These are phyloP conservation scores for Zaprionus tsacasi DNA, from an alignment of 1,140 invertebrate species.

Conservation along the genomic window DNA sequence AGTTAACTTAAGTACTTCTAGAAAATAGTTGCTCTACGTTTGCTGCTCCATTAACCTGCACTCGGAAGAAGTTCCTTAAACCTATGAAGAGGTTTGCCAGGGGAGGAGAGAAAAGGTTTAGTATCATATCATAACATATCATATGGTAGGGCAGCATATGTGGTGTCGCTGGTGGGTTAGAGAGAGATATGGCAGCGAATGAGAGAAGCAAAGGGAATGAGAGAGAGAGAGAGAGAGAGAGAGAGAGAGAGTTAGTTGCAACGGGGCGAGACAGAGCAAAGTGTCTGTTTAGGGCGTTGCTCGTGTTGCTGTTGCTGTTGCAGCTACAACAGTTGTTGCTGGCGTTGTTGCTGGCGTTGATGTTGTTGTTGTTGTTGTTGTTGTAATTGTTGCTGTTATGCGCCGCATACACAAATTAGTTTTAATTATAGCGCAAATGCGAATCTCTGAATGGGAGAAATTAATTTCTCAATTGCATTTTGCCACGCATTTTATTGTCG, in stretches of 20 bases:
- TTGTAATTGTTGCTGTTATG: constrained; percentile 27
- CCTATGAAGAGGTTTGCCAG: not conserved
- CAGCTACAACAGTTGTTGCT: constrained; percentile 40
- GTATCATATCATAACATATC: not conserved
- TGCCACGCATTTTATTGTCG: constrained; percentile 82
- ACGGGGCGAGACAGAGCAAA: constrained; percentile 43
- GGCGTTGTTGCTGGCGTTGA: constrained; percentile 25
- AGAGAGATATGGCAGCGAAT: too few species aligned
- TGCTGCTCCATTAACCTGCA: constrained; percentile 9
- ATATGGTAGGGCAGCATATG: not conserved
- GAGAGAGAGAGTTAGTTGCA: constrained; percentile 13
- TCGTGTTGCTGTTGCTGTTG: constrained; percentile 23
- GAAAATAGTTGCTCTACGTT: not conserved
- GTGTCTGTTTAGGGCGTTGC: constrained; percentile 72
- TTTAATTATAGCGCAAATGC: constrained; percentile 80
- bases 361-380: constrained; percentile 23
- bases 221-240: not conserved
- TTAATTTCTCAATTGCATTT: constrained; percentile 83
- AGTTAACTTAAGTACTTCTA: not conserved
- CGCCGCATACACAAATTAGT: constrained; percentile 75
- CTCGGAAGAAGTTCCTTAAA: not conserved
- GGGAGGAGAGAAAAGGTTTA: not conserved
- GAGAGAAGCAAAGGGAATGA: too few species aligned
- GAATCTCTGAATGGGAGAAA: constrained; percentile 75
- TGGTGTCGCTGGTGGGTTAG: too few species aligned